phyloP scores from a whole-genome alignment of 2,888 invertebrate species.

The Tipula lateralis region DNA sequence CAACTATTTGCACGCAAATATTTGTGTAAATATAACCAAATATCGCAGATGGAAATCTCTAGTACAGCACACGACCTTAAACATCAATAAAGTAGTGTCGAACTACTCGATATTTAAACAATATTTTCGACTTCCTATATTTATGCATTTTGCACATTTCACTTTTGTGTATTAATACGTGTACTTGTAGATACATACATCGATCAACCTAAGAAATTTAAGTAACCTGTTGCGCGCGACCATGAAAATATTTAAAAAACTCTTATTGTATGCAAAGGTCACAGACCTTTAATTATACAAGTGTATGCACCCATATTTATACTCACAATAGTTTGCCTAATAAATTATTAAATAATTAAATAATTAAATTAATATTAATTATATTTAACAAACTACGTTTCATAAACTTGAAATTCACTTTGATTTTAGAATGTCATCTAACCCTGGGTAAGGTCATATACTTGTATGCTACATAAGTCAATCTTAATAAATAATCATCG shows the following conservation, averaged over 20 bases:
- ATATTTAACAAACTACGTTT: neutral
- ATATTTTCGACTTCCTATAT: neutral
- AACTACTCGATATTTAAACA: neutral
- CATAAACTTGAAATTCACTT: neutral
- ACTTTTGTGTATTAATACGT: neutral
- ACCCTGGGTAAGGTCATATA: neutral
- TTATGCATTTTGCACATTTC: neutral
- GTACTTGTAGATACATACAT: neutral
- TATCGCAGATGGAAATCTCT: neutral
- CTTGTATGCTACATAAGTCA: neutral
- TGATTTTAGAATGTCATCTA: slow-evolving; percentile 5
- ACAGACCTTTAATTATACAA: slow-evolving; percentile 24
- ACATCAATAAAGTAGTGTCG: neutral
- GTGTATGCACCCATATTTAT: neutral
- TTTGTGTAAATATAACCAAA: neutral
- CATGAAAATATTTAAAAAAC: neutral
- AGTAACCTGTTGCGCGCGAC: neutral
- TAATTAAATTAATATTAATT: neutral
- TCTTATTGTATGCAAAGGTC: slow-evolving; percentile 4
- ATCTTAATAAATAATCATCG: neutral
- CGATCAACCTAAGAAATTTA: neutral
- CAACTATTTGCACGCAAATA: neutral
- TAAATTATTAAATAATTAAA: neutral
- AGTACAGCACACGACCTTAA: neutral
- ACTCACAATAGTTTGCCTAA: neutral